Evolutionary conservation across 2,888 invertebrate genomes (phyloP).

Genomic region (Linnaemya vulpina): DNA sequence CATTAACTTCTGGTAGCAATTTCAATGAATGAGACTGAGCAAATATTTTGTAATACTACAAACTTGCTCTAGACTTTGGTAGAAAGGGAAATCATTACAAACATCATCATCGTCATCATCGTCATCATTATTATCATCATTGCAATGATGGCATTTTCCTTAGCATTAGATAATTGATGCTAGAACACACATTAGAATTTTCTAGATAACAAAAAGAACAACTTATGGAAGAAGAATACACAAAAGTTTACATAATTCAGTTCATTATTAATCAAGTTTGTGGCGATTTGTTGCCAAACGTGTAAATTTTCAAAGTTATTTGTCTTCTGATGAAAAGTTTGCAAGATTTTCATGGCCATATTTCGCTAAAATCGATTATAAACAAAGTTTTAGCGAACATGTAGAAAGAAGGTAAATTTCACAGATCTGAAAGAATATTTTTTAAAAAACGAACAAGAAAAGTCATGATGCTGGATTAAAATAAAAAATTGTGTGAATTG

Average conservation of each 20-base stretch:
- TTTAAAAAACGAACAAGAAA: no score
- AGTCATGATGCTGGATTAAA: no score
- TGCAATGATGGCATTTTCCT: background rate
- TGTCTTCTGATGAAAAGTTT: no score
- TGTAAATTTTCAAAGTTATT: no score
- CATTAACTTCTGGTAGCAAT: conserved; percentile 31
- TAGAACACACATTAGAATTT: conserved; percentile 27
- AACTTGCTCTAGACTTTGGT: conserved; percentile 78
- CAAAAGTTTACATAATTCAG: background rate
- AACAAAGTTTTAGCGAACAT: no score
- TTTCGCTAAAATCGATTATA: no score
- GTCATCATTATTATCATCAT: background rate
- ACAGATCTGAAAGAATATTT: no score
- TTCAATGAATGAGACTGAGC: conserved; percentile 12
- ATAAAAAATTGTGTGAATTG: no score
- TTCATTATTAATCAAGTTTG: background rate
- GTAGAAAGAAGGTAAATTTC: no score
- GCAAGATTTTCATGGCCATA: no score
- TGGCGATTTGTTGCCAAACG: no score
- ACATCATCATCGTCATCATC: conserved; percentile 18
- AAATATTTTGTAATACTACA: conserved; percentile 8
- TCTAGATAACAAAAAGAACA: conserved; percentile 6
- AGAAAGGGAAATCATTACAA: conserved; percentile 81
- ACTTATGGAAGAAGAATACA: background rate
- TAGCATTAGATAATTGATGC: conserved; percentile 23